Percentiles rank a stretch among this genome's conserved stretches.
phyloP scores from a whole-genome alignment of 2,113 vertebrate genomes.

The Phrynocephalus versicolor region DNA sequence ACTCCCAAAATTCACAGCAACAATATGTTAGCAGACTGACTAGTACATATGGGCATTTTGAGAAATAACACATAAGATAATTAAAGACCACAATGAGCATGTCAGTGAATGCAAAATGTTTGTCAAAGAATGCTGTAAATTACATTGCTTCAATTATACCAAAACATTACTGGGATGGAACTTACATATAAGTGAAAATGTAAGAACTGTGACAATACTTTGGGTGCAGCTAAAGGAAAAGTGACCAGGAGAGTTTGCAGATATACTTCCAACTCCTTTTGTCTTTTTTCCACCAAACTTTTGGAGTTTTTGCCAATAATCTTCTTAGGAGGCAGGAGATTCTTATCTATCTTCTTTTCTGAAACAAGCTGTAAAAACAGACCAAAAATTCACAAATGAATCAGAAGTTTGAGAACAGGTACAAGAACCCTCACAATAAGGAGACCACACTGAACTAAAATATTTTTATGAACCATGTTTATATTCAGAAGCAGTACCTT shows the following conservation, averaged over 20 bases:
- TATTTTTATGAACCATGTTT: not conserved
- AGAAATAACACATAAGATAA: not conserved
- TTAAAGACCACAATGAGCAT: not conserved
- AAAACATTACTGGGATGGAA: constrained; percentile 49
- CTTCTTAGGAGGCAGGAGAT: constrained; percentile 94
- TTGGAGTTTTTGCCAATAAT: constrained; percentile 97
- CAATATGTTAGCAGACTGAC: constrained; percentile 6
- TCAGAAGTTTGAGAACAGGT: not conserved
- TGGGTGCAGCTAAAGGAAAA: constrained; percentile 85
- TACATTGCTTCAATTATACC: too few relatives aligned
- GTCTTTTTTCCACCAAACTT: constrained; percentile 91
- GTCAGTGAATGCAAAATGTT: not conserved
- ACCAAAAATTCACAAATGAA: constrained; percentile 10
- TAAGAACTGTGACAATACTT: constrained; percentile 86
- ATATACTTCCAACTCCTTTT: constrained; percentile 94
- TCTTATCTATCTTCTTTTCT: constrained; percentile 90
- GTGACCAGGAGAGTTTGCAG: constrained; percentile 87
- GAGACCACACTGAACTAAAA: not conserved
- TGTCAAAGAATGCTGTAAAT: not conserved
- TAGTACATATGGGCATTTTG: not conserved
- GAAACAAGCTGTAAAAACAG: constrained; percentile 82
- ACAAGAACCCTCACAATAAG: not conserved
- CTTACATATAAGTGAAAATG: constrained; percentile 96
- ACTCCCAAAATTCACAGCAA: not conserved
- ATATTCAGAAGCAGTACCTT: too few relatives aligned